These are phyloP conservation scores for Charanyca ferruginea DNA, from an alignment of 2,888 invertebrate species.

Conservation along the genomic window DNA sequence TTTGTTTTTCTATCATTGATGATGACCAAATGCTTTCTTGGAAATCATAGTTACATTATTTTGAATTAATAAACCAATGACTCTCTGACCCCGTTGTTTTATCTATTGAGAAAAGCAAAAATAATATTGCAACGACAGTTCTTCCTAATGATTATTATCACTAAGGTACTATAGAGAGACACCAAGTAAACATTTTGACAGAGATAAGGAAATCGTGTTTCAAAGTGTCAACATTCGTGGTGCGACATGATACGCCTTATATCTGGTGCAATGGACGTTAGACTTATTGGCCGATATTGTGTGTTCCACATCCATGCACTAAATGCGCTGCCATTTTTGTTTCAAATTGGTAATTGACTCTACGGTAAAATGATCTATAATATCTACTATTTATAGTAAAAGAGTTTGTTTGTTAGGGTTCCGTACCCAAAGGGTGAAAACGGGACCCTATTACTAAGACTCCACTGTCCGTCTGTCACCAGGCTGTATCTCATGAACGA, in stretches of 20 bases:
- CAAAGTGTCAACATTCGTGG: constrained; percentile 32
- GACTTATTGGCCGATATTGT: constrained; percentile 17
- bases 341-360: background rate
- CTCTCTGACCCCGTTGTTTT: background rate
- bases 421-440: too few relatives aligned
- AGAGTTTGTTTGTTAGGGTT: too few relatives aligned
- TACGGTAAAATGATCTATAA: too few relatives aligned
- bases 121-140: background rate
- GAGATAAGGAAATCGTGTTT: constrained; percentile 28
- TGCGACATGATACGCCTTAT: constrained; percentile 23
- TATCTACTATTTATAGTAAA: too few relatives aligned
- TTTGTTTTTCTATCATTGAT: too few relatives aligned
- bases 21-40: too few relatives aligned
- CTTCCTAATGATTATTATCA: background rate
- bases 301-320: constrained; percentile 8
- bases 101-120: background rate
- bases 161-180: constrained; percentile 2
- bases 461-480: too few relatives aligned
- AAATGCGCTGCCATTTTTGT: background rate
- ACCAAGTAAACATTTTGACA: constrained; percentile 30
- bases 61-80: too few relatives aligned
- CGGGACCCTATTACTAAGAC: too few relatives aligned
- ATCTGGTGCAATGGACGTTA: constrained; percentile 26
- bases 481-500: too few relatives aligned
- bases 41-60: too few relatives aligned